Conservation (phyloP, 2,888 invertebrate genomes). For the Drosophila siamana region DNA sequence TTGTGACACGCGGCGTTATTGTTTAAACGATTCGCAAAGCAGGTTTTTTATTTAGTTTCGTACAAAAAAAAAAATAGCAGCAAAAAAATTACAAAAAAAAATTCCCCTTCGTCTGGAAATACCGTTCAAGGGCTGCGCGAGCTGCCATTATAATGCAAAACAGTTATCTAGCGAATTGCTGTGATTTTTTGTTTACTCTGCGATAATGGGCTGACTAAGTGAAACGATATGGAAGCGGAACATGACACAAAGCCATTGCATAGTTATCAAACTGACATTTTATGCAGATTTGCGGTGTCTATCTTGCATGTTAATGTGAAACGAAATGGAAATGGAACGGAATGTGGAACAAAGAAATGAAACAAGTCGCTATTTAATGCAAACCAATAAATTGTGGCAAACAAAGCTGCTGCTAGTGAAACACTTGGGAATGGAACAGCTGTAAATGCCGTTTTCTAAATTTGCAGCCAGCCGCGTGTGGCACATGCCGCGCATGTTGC, state of each 20-base stretch:
- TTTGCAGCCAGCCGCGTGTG: background rate
- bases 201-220: constrained; percentile 10
- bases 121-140: constrained; percentile 29
- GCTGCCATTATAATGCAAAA: constrained; percentile 28
- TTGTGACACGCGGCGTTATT: constrained; percentile 26
- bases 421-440: constrained; percentile 18
- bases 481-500: constrained; percentile 27
- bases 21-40: constrained; percentile 27
- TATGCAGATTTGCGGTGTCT: background rate
- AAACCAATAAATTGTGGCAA: too few species aligned
- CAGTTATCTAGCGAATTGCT: constrained; percentile 17
- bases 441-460: background rate
- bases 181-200: constrained; percentile 6
- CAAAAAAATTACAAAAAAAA: background rate
- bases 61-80: too few species aligned
- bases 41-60: constrained; percentile 25
- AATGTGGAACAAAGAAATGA: background rate
- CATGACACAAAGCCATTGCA: background rate
- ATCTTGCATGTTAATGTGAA: background rate
- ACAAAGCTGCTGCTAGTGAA: background rate
- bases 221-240: constrained; percentile 3
- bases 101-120: constrained; percentile 22
- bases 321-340: background rate
- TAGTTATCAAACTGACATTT: background rate
- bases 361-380: too few species aligned